These are phyloP conservation scores for Druceiella hillmani DNA, from an alignment of 2,888 invertebrate species.

Conservation along the genomic window DNA sequence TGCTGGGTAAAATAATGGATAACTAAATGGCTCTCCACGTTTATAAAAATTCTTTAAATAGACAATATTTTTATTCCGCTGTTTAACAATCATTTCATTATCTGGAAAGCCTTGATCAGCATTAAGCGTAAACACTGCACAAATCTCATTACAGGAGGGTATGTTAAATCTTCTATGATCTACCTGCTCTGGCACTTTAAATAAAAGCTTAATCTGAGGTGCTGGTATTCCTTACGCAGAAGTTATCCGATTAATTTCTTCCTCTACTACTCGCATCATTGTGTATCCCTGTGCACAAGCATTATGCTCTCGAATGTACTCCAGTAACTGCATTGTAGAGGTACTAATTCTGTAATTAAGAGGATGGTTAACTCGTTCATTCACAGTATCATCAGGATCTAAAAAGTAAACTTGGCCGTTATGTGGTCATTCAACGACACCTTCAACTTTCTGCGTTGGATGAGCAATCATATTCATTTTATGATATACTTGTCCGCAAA, in stretches of 20 bases:
- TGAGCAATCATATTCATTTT: slow-evolving; percentile 18
- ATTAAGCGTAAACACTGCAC: slow-evolving; percentile 19
- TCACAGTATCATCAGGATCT: slow-evolving; percentile 17
- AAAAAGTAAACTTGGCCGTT: slow-evolving; percentile 19
- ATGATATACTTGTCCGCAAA: slow-evolving; percentile 21
- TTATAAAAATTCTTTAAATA: slow-evolving; percentile 19
- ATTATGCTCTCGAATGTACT: slow-evolving; percentile 16
- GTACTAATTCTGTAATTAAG: slow-evolving; percentile 17
- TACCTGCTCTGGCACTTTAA: slow-evolving; percentile 17
- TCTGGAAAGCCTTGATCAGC: slow-evolving; percentile 18
- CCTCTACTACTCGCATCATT: slow-evolving; percentile 20
- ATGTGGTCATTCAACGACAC: slow-evolving; percentile 15
- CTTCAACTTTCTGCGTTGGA: slow-evolving; percentile 15
- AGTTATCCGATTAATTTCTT: slow-evolving; percentile 17
- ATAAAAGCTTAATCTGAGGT: slow-evolving; percentile 18
- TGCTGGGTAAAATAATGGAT: slow-evolving; percentile 20
- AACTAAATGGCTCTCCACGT: slow-evolving; percentile 19
- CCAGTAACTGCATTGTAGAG: slow-evolving; percentile 17
- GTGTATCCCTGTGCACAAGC: slow-evolving; percentile 17
- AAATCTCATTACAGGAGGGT: slow-evolving; percentile 20
- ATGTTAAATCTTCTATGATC: slow-evolving; percentile 16
- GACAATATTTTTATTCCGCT: slow-evolving; percentile 16
- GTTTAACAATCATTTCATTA: slow-evolving; percentile 20
- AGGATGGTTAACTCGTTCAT: slow-evolving; percentile 19
- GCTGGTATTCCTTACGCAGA: slow-evolving; percentile 14